phyloP scores from a whole-genome alignment of 35 echinoderm and acorn worm species.

The Heliocidaris tuberculata region DNA sequence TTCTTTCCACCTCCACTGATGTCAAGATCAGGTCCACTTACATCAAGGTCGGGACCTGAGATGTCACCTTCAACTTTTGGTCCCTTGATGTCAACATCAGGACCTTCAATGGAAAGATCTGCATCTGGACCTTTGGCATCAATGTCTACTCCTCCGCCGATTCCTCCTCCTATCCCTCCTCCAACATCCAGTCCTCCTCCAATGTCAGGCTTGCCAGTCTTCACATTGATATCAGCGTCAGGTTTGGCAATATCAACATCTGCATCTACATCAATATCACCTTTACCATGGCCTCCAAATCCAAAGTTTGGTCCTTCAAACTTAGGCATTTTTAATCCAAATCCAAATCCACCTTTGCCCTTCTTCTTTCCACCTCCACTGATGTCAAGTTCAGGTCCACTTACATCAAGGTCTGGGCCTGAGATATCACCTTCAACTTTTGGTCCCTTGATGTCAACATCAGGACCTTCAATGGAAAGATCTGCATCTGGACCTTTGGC shows the following conservation, averaged over 20 bases:
- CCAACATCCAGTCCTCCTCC: conserved; percentile 20
- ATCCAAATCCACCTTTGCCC: conserved; percentile 69
- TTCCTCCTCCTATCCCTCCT: neutral
- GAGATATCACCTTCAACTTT: no score
- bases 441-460: no score
- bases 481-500: neutral
- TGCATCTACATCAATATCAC: conserved; percentile 42
- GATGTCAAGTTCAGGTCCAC: no score
- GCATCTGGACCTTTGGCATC: neutral
- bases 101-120: neutral
- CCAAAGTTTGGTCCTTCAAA: conserved; percentile 33
- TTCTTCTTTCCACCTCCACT: neutral
- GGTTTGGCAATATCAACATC: conserved; percentile 53
- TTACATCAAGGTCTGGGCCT: no score
- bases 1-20: no score
- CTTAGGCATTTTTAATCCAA: conserved; percentile 30
- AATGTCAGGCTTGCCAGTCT: no score
- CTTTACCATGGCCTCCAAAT: conserved; percentile 33
- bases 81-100: conserved; percentile 41
- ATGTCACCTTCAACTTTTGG: conserved; percentile 55
- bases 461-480: no score
- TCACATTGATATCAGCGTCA: conserved; percentile 62
- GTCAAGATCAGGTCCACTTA: no score
- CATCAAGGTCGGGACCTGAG: conserved; percentile 15
- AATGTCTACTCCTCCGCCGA: conserved; percentile 29